These are phyloP conservation scores for Spodoptera picta DNA, from an alignment of 2,888 invertebrate species.

Conservation along the genomic window DNA sequence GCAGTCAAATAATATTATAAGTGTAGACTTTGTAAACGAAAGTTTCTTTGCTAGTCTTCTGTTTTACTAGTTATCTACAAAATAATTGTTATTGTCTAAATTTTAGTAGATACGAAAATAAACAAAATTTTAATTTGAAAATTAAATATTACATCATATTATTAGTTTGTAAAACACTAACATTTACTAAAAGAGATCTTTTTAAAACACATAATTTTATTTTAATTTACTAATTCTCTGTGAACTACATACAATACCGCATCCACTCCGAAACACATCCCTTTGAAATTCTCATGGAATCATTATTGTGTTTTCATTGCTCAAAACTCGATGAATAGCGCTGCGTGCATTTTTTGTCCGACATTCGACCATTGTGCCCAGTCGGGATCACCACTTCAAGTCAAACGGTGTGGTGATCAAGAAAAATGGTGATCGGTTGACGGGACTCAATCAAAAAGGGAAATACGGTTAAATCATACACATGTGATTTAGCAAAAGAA, in stretches of 20 bases:
- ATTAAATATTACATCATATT: no score
- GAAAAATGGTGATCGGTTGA: conserved; percentile 73
- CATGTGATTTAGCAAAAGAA: conserved; percentile 60
- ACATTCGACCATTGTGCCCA: conserved; percentile 70
- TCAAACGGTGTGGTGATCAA: conserved; percentile 81
- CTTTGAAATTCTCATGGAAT: conserved; percentile 63
- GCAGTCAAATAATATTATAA: no score
- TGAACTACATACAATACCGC: conserved; percentile 45
- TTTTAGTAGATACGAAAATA: no score
- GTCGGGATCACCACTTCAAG: conserved; percentile 76
- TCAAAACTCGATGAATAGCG: conserved; percentile 78
- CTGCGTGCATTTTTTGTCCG: conserved; percentile 82
- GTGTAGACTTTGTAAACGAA: no score
- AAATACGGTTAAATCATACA: conserved; percentile 73
- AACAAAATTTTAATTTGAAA: no score
- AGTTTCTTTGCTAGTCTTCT: no score
- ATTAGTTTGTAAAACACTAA: no score
- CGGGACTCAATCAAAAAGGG: conserved; percentile 68
- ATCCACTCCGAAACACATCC: conserved; percentile 55
- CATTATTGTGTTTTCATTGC: conserved; percentile 86
- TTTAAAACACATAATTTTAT: no score
- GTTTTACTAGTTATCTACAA: no score
- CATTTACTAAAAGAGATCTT: no score
- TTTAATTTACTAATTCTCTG: no score
- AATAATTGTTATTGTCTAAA: no score